phyloP scores from a whole-genome alignment of 2,113 vertebrate species.

The Anhinga rufa region DNA sequence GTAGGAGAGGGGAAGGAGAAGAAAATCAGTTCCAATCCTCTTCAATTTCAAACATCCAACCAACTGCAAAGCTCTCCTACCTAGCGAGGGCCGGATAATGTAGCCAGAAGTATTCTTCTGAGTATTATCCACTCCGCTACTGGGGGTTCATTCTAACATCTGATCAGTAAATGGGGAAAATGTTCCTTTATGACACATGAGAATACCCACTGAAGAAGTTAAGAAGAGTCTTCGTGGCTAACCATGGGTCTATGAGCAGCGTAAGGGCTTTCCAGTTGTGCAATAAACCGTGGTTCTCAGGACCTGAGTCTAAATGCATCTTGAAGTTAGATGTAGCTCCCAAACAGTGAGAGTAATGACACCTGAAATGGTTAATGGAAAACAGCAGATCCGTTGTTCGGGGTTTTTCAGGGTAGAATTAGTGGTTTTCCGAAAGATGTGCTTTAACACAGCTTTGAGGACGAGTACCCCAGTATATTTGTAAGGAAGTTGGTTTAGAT shows the following conservation, averaged over 20 bases:
- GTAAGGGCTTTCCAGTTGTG: background rate
- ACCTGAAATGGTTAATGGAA: background rate
- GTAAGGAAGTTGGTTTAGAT: background rate
- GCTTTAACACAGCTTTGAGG: background rate
- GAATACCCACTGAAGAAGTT: background rate
- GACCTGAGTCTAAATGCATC: fast-evolving
- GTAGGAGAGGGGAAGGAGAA: background rate
- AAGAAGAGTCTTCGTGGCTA: background rate
- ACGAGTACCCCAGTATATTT: background rate
- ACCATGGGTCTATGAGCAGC: background rate
- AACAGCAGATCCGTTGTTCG: background rate
- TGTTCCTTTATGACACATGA: background rate
- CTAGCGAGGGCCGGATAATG: background rate
- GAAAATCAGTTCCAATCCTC: background rate
- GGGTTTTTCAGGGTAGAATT: background rate
- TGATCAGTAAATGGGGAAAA: background rate
- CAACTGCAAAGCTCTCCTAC: background rate
- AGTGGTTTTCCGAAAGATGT: background rate
- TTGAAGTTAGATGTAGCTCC: background rate
- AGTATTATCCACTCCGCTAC: background rate
- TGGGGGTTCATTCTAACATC: background rate
- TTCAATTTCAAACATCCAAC: background rate
- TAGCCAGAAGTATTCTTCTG: background rate
- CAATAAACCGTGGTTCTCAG: background rate
- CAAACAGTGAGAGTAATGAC: background rate